These are phyloP conservation scores for Drosophila pallidifrons DNA, from an alignment of 1,140 invertebrate species.

Conservation along the genomic window DNA sequence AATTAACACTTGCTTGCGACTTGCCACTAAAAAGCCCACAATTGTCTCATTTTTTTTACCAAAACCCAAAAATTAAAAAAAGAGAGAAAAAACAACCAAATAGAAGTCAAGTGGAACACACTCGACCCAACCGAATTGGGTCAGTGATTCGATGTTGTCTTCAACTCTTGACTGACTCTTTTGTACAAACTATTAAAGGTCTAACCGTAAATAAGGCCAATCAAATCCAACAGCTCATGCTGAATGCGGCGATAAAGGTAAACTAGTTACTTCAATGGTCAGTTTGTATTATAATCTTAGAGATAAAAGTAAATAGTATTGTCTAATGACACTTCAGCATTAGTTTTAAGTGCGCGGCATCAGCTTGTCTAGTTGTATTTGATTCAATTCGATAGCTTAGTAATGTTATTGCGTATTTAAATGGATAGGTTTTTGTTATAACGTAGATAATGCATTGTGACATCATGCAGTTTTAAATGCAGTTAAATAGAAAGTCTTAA, in stretches of 20 bases:
- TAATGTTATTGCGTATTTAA: slow-evolving; percentile 4
- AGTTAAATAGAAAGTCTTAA: not conserved
- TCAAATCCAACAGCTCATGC: slow-evolving; percentile 37
- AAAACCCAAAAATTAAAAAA: too few species aligned
- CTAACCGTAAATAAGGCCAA: slow-evolving; percentile 25
- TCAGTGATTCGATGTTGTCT: slow-evolving; percentile 62
- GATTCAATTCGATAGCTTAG: not conserved
- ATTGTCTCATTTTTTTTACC: slow-evolving; percentile 34
- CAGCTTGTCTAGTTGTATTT: slow-evolving; percentile 12
- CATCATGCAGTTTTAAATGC: not conserved
- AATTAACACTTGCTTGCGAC: slow-evolving; percentile 73
- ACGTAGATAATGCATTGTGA: not conserved
- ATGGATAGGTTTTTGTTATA: not conserved
- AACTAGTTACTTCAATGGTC: slow-evolving; percentile 35
- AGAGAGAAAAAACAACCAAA: slow-evolving; percentile 15
- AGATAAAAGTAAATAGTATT: slow-evolving; percentile 13
- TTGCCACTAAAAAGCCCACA: slow-evolving; percentile 38
- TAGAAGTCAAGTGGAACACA: slow-evolving; percentile 45
- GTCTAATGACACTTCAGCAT: slow-evolving; percentile 16
- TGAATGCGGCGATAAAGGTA: slow-evolving; percentile 54
- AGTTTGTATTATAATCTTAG: slow-evolving; percentile 10
- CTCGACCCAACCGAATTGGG: slow-evolving; percentile 63
- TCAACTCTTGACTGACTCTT: slow-evolving; percentile 6
- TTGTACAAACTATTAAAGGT: slow-evolving; percentile 15
- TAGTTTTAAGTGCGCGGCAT: slow-evolving; percentile 13